Percentiles rank a stretch among this genome's conserved stretches.
These are phyloP conservation scores for Uropetala carovei DNA, from an alignment of 2,888 invertebrate species.

Conservation along the genomic window DNA sequence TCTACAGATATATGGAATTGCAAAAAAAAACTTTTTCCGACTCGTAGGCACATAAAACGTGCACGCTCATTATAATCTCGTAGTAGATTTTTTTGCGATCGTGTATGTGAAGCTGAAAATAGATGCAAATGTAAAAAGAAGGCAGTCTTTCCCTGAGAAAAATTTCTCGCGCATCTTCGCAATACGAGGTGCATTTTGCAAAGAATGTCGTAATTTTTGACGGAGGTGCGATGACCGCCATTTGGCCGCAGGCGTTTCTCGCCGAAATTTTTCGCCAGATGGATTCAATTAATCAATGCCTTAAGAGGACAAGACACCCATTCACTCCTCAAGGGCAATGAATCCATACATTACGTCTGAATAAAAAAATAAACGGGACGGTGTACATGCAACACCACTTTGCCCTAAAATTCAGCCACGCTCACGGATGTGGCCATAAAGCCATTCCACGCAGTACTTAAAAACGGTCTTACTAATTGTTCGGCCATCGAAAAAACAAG, in stretches of 20 bases:
- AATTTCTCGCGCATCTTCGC: background rate
- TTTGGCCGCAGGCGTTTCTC: background rate
- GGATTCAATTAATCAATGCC: slow-evolving; percentile 44
- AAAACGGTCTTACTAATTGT: too few relatives aligned
- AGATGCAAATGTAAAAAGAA: background rate
- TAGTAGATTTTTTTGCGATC: background rate
- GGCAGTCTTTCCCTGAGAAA: background rate
- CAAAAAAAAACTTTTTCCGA: too few relatives aligned
- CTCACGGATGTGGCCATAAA: background rate
- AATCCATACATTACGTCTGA: background rate
- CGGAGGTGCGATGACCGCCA: background rate
- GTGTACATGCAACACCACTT: slow-evolving; percentile 35
- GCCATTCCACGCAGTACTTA: too few relatives aligned
- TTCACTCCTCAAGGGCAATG: slow-evolving; percentile 11
- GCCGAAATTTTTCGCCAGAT: slow-evolving; percentile 3
- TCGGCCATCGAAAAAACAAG: too few relatives aligned
- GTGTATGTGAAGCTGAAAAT: background rate
- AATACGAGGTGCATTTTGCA: background rate
- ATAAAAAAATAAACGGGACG: background rate
- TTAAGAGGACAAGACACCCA: background rate
- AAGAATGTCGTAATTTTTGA: background rate
- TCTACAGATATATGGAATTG: too few relatives aligned
- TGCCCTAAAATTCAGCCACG: background rate
- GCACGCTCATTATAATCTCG: background rate
- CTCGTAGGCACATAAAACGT: too few relatives aligned